Evolutionary conservation across 2,113 vertebrate genomes (phyloP).

Genomic region (Perca fluviatilis): DNA sequence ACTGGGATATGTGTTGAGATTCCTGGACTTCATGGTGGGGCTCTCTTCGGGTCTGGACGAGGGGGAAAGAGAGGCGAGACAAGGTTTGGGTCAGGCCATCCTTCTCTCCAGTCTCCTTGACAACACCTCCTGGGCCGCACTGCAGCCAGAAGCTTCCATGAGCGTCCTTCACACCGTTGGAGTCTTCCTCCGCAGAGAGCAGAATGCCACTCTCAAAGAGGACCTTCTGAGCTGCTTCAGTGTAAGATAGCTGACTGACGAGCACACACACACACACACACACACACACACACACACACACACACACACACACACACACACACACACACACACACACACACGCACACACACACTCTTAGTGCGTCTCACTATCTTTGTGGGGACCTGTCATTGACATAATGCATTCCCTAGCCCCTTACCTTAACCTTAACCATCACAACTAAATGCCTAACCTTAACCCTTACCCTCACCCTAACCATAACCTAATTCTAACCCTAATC

Average conservation of each 20-base stretch:
- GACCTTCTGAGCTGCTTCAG: slow-evolving; percentile 92
- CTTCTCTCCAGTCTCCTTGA: slow-evolving; percentile 92
- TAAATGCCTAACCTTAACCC: no score
- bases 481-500: no score
- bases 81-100: slow-evolving; percentile 89
- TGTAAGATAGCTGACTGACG: slow-evolving; percentile 78
- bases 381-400: no score
- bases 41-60: slow-evolving; percentile 83
- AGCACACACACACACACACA: neutral
- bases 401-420: no score
- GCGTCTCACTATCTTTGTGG: no score
- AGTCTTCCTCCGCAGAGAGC: slow-evolving; percentile 85
- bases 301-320: slow-evolving; percentile 14
- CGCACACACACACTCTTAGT: no score
- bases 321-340: slow-evolving; percentile 6
- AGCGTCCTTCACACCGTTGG: slow-evolving; percentile 88
- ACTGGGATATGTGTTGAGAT: slow-evolving; percentile 86
- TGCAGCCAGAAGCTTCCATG: slow-evolving; percentile 83
- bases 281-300: slow-evolving; percentile 18
- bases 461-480: no score
- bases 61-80: slow-evolving; percentile 85
- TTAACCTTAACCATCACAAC: no score
- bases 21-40: slow-evolving; percentile 88
- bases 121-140: slow-evolving; percentile 88
- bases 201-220: slow-evolving; percentile 81